Evolutionary conservation across 92 coral and sea anemone species (phyloP), one percentile per base, ranked within the genome.

Genomic region (Siderastrea radians): DNA sequence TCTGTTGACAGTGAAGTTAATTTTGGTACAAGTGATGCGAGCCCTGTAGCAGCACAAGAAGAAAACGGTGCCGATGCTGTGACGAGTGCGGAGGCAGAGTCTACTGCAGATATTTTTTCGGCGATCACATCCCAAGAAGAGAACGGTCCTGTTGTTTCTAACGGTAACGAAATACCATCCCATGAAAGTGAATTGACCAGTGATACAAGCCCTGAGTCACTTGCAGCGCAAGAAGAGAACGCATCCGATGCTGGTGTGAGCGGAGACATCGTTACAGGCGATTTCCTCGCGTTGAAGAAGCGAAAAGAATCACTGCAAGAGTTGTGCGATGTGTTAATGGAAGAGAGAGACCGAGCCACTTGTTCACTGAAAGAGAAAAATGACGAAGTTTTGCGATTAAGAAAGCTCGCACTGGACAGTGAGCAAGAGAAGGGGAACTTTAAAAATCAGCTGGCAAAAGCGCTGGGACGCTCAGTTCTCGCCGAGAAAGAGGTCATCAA

Each of bases 281-380:
- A 61, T 19, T 17, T 57, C 5, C n/a, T 57, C 44, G 50, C 88
- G 11, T 47, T 81, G 74, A 80, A 68, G 45, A 80, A 60, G 50
- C 89, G 89, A 72, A 86, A 90, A 49, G 50, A 26, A 53, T 93
- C 91, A 60, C 81, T 92, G 82, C 86, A 92, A 65, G 81, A 49
- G 15, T 45, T 83, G 7, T 92, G 92, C 52, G 91, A 87, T 52
- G 85, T 74, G 43, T 63, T 87, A 15, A 87, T 80, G 67, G 85
- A 89, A 55, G 76, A 88, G 47, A 73, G 91, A 62, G 89, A 91
- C 47, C 65, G 3, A 54, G 78, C 86, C 17, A 76, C 89, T 8
- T 14, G 53, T n/a, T 68, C 57, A 17, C 81, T 87, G 51, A 81
- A 72, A 70, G 60, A 72, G 58, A 67, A 47, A 63, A 71, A 70